phyloP scores from a whole-genome alignment of 2,888 invertebrate species.

The Orchestes rusci region DNA sequence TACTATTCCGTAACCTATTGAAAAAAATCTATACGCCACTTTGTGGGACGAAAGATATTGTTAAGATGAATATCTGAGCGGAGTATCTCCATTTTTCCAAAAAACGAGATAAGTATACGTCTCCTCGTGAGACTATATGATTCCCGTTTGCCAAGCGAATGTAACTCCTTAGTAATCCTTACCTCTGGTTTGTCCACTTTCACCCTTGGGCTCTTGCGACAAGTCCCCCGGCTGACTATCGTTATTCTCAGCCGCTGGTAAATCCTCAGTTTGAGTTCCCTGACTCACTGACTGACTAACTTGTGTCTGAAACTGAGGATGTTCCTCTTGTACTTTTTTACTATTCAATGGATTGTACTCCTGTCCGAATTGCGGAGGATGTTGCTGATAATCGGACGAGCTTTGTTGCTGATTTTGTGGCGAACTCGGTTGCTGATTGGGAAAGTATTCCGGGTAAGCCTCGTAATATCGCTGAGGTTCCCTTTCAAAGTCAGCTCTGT shows the following conservation, averaged over 20 bases:
- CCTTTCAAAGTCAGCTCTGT: conserved; percentile 22
- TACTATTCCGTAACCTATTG: too few relatives aligned
- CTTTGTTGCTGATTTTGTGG: conserved; percentile 11
- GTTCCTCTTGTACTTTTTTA: conserved; percentile 34
- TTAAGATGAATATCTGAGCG: too few relatives aligned
- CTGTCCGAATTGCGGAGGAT: conserved; percentile 16
- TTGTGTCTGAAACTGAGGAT: conserved; percentile 34
- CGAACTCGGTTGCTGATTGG: conserved; percentile 12
- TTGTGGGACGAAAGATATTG: too few relatives aligned
- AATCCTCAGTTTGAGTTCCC: conserved; percentile 20
- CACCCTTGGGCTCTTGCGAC: conserved; percentile 34
- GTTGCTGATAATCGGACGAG: conserved; percentile 12
- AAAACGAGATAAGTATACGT: too few relatives aligned
- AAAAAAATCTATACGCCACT: too few relatives aligned
- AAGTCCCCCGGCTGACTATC: conserved; percentile 15
- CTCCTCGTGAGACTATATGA: too few relatives aligned
- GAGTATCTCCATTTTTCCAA: too few relatives aligned
- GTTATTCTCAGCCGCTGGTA: conserved; percentile 4
- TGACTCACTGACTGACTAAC: conserved; percentile 23
- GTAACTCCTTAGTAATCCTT: too few relatives aligned
- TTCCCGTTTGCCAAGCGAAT: too few relatives aligned
- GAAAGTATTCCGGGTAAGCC: conserved; percentile 19
- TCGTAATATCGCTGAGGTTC: conserved; percentile 22
- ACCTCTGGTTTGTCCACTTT: conserved; percentile 23
- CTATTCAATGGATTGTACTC: conserved; percentile 10